phyloP scores from a whole-genome alignment of 2,888 invertebrate species.

The Trilocha varians region DNA sequence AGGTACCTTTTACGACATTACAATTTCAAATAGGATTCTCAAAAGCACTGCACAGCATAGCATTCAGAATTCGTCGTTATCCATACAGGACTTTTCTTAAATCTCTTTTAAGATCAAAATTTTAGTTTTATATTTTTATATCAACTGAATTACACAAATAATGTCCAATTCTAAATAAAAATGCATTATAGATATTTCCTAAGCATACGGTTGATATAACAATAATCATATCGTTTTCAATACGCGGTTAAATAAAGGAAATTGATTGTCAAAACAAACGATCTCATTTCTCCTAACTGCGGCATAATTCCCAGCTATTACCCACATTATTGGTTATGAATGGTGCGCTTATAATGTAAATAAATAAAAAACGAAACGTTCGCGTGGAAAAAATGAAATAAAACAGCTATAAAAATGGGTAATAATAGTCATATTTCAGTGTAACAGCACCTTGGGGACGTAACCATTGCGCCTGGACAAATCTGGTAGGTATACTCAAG shows the following conservation, averaged over 20 bases:
- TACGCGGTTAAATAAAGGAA: neutral
- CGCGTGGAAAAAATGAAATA: conserved; percentile 33
- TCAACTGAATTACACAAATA: too few relatives aligned
- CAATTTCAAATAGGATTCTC: too few relatives aligned
- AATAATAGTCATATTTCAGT: conserved; percentile 40
- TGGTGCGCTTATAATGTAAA: conserved; percentile 12
- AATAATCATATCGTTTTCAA: neutral
- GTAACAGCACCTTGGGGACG: conserved; percentile 27
- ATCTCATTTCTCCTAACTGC: conserved; percentile 5
- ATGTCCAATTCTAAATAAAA: too few relatives aligned
- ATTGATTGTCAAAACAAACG: conserved; percentile 1
- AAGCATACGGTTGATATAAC: neutral
- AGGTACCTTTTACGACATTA: too few relatives aligned
- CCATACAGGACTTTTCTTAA: too few relatives aligned
- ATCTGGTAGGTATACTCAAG: conserved; percentile 20
- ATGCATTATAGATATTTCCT: too few relatives aligned
- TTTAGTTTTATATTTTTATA: too few relatives aligned
- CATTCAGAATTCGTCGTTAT: too few relatives aligned
- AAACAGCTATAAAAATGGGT: conserved; percentile 34
- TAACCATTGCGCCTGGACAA: conserved; percentile 29
- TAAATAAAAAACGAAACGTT: conserved; percentile 26
- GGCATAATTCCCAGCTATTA: conserved; percentile 4
- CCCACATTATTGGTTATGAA: conserved; percentile 6
- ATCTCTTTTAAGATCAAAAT: too few relatives aligned
- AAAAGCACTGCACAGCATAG: too few relatives aligned